Evolutionary conservation across 2,888 invertebrate genomes (phyloP).

Genomic region (Nymphalis c-album): DNA sequence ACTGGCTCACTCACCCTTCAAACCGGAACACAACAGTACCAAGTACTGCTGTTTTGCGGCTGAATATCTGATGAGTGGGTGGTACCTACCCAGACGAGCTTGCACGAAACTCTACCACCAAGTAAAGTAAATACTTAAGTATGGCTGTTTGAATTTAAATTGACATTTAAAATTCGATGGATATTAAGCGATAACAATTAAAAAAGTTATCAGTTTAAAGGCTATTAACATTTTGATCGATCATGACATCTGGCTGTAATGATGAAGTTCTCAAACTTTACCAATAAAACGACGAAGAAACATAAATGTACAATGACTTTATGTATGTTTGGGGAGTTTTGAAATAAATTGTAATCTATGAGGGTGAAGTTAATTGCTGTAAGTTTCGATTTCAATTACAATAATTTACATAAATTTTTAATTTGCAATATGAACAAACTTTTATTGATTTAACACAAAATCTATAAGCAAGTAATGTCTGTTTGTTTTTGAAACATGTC

Average conservation of each 20-base stretch:
- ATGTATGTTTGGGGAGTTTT: background rate
- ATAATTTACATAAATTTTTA: background rate
- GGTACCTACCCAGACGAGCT: no score
- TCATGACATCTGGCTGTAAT: constrained; percentile 9
- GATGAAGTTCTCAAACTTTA: constrained; percentile 5
- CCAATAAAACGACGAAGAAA: constrained; percentile 9
- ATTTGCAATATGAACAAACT: background rate
- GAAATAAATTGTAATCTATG: constrained; percentile 1
- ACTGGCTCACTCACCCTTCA: no score
- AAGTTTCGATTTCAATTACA: constrained; percentile 2
- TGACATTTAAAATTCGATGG: background rate
- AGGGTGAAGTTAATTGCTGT: background rate
- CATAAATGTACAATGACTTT: constrained; percentile 9
- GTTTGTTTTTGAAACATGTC: background rate
- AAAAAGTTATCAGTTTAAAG: constrained; percentile 1
- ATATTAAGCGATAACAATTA: background rate
- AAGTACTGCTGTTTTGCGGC: no score
- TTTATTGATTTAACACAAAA: no score
- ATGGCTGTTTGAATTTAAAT: background rate
- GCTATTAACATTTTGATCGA: constrained; percentile 8
- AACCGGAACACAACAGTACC: no score
- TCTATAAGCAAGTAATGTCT: no score
- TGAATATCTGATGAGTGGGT: no score
- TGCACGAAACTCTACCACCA: no score
- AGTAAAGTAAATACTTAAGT: no score